Conservation (phyloP, 2,888 invertebrate species). For the Thereva unica region DNA sequence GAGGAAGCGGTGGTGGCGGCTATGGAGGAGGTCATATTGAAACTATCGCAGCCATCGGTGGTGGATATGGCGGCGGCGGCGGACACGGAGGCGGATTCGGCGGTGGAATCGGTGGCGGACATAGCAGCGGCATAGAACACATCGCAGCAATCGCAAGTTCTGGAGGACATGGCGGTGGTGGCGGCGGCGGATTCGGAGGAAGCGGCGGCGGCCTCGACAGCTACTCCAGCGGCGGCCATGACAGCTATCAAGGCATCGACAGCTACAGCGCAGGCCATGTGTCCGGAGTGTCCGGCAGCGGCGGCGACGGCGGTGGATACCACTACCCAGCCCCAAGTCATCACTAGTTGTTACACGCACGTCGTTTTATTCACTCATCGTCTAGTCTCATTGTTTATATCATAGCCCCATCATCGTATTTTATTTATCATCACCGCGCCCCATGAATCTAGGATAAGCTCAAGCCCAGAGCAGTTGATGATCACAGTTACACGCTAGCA, state of each 20-base stretch:
- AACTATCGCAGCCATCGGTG: constrained; percentile 38
- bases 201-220: neutral
- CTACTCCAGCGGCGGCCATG: constrained; percentile 34
- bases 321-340: constrained; percentile 47
- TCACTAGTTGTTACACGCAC: constrained; percentile 39
- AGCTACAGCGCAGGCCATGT: constrained; percentile 52
- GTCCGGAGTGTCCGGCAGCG: constrained; percentile 44
- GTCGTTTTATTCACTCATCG: constrained; percentile 8
- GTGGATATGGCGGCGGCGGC: constrained; percentile 14
- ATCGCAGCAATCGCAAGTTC: constrained; percentile 7
- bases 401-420: constrained; percentile 30
- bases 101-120: neutral
- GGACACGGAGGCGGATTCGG: constrained; percentile 5
- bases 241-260: constrained; percentile 51
- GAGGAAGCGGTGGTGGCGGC: constrained; percentile 31
- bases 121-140: constrained; percentile 11
- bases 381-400: constrained; percentile 42
- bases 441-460: constrained; percentile 32
- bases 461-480: constrained; percentile 33
- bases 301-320: constrained; percentile 46
- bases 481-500: constrained; percentile 16
- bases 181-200: constrained; percentile 9
- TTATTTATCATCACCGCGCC: constrained; percentile 39
- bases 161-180: neutral
- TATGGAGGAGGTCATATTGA: constrained; percentile 36